These are phyloP conservation scores for Lepidocyrtinus sp. DNA, from an alignment of 2,888 invertebrate species.

Conservation along the genomic window DNA sequence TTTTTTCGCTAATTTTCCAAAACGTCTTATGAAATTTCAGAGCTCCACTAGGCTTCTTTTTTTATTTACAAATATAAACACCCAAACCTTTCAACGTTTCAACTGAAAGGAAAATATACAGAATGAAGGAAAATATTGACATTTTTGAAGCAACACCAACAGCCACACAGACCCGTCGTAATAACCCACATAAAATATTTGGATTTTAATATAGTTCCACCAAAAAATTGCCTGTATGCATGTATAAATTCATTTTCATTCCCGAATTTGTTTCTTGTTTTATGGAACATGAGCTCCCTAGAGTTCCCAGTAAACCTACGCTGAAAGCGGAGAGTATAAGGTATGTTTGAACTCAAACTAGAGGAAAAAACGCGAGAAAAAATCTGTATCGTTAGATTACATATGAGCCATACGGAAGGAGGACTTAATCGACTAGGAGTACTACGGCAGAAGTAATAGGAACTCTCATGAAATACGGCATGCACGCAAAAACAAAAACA, in stretches of 20 bases:
- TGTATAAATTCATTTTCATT: too few species aligned
- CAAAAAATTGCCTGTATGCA: background rate
- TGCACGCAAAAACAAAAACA: conserved; percentile 38
- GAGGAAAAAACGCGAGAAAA: conserved; percentile 19
- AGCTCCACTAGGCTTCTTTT: too few species aligned
- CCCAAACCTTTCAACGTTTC: too few species aligned
- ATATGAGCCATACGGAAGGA: conserved; percentile 6
- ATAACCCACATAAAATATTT: background rate
- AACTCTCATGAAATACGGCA: conserved; percentile 27
- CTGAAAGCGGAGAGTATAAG: background rate
- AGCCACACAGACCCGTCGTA: background rate
- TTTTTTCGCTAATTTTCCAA: too few species aligned
- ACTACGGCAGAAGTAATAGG: background rate
- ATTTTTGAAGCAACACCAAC: too few species aligned
- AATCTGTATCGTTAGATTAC: conserved; percentile 21
- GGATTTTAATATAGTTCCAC: background rate
- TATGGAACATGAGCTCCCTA: background rate
- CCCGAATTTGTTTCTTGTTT: background rate
- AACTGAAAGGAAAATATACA: too few species aligned
- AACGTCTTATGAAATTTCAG: too few species aligned
- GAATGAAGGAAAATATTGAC: too few species aligned
- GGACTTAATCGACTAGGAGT: conserved; percentile 41
- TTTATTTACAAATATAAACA: too few species aligned
- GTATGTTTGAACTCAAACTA: background rate
- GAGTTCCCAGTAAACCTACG: background rate